Evolutionary conservation across 2,797 vertebrate genomes (phyloP).

Genomic region (Naso thynnoides): DNA sequence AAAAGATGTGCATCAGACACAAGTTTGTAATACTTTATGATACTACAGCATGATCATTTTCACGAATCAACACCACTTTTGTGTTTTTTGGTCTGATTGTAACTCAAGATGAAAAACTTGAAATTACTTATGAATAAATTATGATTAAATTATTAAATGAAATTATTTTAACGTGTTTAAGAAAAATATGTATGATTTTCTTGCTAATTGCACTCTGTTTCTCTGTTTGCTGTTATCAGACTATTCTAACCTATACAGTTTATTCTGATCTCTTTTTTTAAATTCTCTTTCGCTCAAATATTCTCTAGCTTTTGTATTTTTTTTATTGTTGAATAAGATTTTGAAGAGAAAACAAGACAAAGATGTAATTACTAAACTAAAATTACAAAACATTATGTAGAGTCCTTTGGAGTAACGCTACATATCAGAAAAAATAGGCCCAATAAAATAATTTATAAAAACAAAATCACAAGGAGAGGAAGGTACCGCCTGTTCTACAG

Average conservation of each 20-base stretch:
- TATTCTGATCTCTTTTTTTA: neutral
- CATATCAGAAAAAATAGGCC: neutral
- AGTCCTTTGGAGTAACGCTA: neutral
- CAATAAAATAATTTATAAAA: too few relatives aligned
- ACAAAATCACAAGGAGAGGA: too few relatives aligned
- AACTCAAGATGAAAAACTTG: neutral
- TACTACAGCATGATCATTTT: too few relatives aligned
- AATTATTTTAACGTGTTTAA: neutral
- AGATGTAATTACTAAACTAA: neutral
- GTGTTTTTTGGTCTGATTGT: too few relatives aligned
- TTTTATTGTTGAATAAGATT: neutral
- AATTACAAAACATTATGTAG: too few relatives aligned
- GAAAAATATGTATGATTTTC: neutral
- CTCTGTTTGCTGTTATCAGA: conserved; percentile 5
- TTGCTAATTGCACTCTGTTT: conserved; percentile 13
- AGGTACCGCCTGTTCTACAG: rapidly evolving
- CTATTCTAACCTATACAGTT: neutral
- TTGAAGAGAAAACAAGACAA: too few relatives aligned
- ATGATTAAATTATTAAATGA: neutral
- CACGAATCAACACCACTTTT: too few relatives aligned
- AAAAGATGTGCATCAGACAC: too few relatives aligned
- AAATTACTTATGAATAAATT: conserved; percentile 12
- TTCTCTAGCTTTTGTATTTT: neutral
- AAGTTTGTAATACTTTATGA: too few relatives aligned
- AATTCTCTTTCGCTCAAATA: neutral